phyloP scores from a whole-genome alignment of 2,797 vertebrate genomes.

The Arnoldichthys spilopterus region DNA sequence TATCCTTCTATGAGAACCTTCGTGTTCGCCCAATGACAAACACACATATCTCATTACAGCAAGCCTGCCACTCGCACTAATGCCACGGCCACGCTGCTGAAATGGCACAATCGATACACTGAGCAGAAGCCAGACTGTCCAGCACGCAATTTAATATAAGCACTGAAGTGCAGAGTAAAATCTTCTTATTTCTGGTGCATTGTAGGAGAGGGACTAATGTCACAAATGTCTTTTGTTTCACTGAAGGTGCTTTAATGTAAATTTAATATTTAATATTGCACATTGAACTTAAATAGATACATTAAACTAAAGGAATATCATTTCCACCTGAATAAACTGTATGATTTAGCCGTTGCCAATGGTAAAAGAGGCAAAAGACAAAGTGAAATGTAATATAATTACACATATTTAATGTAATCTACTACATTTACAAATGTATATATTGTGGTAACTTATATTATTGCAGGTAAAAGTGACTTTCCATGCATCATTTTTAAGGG shows the following conservation, averaged over 20 bases:
- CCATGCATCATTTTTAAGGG: too few species aligned
- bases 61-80: slow-evolving; percentile 21
- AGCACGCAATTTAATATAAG: slow-evolving; percentile 16
- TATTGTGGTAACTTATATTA: too few species aligned
- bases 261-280: too few species aligned
- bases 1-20: slow-evolving; percentile 16
- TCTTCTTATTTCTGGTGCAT: neutral
- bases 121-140: slow-evolving; percentile 12
- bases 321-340: too few species aligned
- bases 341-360: too few species aligned
- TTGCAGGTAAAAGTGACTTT: too few species aligned
- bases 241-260: neutral
- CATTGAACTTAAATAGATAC: too few species aligned
- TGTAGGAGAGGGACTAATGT: neutral
- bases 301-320: too few species aligned
- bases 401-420: too few species aligned
- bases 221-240: neutral
- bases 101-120: slow-evolving; percentile 28
- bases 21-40: slow-evolving; percentile 31
- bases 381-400: too few species aligned
- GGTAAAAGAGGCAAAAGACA: too few species aligned
- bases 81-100: slow-evolving; percentile 25
- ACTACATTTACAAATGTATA: too few species aligned
- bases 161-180: slow-evolving; percentile 2
- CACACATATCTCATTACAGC: slow-evolving; percentile 27